Conservation (phyloP, 2,797 vertebrate species). For the Petrocephalus sullivani region DNA sequence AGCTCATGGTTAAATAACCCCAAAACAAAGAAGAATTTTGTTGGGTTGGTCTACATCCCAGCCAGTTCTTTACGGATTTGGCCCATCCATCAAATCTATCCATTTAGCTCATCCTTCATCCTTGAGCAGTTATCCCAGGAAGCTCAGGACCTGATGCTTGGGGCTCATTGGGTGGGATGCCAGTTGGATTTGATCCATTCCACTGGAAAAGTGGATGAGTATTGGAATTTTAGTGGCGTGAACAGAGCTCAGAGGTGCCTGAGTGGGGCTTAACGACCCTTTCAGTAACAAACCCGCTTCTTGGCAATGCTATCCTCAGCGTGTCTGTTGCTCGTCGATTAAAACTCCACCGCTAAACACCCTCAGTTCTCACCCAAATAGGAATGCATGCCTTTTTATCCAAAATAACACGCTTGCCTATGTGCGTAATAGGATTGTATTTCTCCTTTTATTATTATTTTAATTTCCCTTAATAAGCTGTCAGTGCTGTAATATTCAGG, state of each 20-base stretch:
- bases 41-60: background rate
- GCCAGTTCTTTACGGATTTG: background rate
- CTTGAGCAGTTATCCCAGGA: background rate
- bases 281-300: background rate
- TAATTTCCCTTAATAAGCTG: background rate
- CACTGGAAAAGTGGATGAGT: background rate
- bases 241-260: background rate
- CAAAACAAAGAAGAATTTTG: background rate
- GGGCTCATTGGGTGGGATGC: background rate
- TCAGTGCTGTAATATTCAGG: background rate
- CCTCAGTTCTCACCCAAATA: background rate
- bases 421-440: background rate
- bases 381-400: background rate
- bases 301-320: background rate
- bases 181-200: background rate
- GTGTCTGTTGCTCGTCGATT: background rate
- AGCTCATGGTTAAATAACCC: background rate
- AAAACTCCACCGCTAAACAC: background rate
- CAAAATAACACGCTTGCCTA: background rate
- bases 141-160: background rate
- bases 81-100: background rate
- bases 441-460: background rate
- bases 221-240: background rate
- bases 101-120: background rate
- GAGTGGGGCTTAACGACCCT: background rate